Conservation (phyloP, 2,888 invertebrate species). For the Tenthredo notha region DNA sequence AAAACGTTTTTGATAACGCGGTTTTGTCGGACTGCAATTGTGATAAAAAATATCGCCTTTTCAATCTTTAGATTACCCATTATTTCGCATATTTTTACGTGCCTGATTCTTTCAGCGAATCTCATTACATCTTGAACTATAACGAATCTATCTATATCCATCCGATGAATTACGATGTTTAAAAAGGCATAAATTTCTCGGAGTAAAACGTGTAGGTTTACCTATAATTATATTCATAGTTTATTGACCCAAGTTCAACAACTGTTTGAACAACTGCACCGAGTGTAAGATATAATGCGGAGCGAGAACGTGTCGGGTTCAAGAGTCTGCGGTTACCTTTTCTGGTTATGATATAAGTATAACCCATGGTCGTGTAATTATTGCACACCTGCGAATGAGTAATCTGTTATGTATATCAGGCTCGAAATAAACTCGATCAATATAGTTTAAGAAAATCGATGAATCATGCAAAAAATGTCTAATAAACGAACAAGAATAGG, state of each 20-base stretch:
- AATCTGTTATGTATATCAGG: not conserved
- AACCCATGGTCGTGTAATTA: not conserved
- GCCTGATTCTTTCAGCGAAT: not conserved
- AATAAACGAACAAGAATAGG: not conserved
- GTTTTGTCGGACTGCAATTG: not conserved
- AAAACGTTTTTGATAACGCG: not conserved
- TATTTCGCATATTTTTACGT: not conserved
- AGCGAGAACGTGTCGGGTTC: not conserved
- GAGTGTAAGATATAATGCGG: not conserved
- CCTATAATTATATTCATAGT: not conserved
- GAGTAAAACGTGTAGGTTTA: not conserved
- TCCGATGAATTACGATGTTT: not conserved
- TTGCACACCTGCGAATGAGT: slow-evolving; percentile 16
- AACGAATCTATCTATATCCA: not conserved
- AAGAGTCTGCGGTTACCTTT: slow-evolving; percentile 11
- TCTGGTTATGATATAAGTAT: not conserved
- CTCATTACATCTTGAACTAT: not conserved
- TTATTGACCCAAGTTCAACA: slow-evolving; percentile 38
- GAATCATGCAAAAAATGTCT: not conserved
- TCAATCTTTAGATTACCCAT: not conserved
- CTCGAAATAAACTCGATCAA: not conserved
- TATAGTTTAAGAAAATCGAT: not conserved
- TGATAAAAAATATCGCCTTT: not conserved
- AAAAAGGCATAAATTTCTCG: not conserved
- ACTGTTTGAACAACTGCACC: slow-evolving; percentile 23